These are phyloP conservation scores for Bryconaethiops microstoma DNA, from an alignment of 2,797 vertebrate species.

Conservation along the genomic window DNA sequence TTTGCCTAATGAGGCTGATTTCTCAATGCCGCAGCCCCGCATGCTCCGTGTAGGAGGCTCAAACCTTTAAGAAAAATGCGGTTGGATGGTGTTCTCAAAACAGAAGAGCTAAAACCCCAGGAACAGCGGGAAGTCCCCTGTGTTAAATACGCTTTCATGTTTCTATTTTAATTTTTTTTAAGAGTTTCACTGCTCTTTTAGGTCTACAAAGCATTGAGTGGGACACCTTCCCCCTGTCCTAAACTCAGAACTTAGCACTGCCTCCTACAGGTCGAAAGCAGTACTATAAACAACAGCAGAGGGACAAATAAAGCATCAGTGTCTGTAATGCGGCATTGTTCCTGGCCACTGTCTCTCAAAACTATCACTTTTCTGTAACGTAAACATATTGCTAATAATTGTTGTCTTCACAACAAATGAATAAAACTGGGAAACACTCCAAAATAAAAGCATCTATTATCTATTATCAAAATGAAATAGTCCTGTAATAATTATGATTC, in stretches of 20 bases:
- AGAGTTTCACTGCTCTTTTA: slow-evolving; percentile 25
- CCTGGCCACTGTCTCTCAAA: neutral
- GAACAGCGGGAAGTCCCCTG: slow-evolving; percentile 72
- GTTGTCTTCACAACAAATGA: too few species aligned
- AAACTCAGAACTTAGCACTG: slow-evolving; percentile 67
- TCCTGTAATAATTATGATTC: too few species aligned
- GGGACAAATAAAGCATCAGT: neutral
- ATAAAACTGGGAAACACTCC: too few species aligned
- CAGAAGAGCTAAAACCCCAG: slow-evolving; percentile 70
- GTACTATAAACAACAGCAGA: slow-evolving; percentile 41
- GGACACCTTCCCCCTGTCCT: slow-evolving; percentile 53
- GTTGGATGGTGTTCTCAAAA: slow-evolving; percentile 72
- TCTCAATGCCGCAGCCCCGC: slow-evolving; percentile 66
- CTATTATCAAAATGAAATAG: too few species aligned
- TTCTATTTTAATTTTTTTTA: slow-evolving; percentile 5
- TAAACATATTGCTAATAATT: too few species aligned
- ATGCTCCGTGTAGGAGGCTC: slow-evolving; percentile 70
- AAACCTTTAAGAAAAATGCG: slow-evolving; percentile 67
- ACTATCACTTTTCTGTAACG: too few species aligned
- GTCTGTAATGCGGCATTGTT: neutral
- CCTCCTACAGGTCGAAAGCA: slow-evolving; percentile 72
- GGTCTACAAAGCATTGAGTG: slow-evolving; percentile 58
- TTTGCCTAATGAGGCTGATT: slow-evolving; percentile 75
- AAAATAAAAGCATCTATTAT: too few species aligned
- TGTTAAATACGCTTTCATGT: slow-evolving; percentile 41